Conservation (phyloP, 2,113 vertebrate genomes). For the Oenanthe oenanthe region DNA sequence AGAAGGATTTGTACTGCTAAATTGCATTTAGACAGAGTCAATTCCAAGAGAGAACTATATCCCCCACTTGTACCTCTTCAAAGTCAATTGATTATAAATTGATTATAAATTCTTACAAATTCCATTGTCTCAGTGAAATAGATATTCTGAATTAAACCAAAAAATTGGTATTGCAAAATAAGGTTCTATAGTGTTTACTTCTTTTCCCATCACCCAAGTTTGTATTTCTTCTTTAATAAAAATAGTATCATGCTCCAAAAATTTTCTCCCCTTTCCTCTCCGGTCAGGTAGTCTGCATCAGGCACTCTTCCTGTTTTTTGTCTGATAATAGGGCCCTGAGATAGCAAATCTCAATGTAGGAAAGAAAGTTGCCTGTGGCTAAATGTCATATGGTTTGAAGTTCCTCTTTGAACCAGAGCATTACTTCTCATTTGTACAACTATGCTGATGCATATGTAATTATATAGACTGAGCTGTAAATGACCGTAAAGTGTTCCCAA, state of each 20-base stretch:
- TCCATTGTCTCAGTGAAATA: neutral
- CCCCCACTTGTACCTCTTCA: neutral
- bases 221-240: neutral
- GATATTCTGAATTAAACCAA: neutral
- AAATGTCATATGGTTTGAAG: neutral
- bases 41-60: neutral
- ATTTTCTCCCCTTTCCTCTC: neutral
- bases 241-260: neutral
- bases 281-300: neutral
- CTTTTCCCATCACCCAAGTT: neutral
- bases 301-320: neutral
- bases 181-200: neutral
- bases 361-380: neutral
- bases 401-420: neutral
- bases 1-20: neutral
- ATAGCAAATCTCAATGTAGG: neutral
- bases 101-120: neutral
- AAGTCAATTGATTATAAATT: neutral
- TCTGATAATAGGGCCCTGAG: neutral
- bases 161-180: neutral
- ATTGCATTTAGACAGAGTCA: neutral
- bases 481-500: neutral
- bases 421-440: neutral
- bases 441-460: neutral
- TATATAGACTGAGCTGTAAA: neutral